Evolutionary conservation across 2,888 invertebrate genomes (phyloP).

Genomic region (Alcis repandata): DNA sequence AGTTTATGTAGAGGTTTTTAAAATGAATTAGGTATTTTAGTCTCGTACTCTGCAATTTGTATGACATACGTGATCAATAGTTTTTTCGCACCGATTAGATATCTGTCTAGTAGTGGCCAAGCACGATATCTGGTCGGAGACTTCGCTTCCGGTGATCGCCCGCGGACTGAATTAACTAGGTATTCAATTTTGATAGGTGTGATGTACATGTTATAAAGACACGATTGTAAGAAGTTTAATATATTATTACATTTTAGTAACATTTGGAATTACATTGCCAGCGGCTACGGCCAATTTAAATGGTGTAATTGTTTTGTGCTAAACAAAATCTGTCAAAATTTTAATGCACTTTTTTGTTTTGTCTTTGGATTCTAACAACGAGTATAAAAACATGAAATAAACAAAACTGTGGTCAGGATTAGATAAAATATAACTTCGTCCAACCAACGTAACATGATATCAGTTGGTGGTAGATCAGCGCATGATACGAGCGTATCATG

Average conservation of each 20-base stretch:
- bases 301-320: too few species aligned
- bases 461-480: slow-evolving; percentile 4
- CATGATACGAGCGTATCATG: slow-evolving; percentile 6
- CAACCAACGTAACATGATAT: slow-evolving; percentile 11
- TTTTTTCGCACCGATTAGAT: slow-evolving; percentile 13
- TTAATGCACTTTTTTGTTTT: too few species aligned
- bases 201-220: neutral
- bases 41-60: slow-evolving; percentile 15
- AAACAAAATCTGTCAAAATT: too few species aligned
- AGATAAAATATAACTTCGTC: neutral
- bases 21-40: slow-evolving; percentile 9
- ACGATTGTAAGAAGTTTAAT: neutral
- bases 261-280: neutral
- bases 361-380: too few species aligned
- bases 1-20: neutral
- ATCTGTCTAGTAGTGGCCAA: neutral
- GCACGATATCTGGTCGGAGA: slow-evolving; percentile 10
- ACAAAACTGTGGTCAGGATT: too few species aligned
- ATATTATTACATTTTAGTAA: neutral
- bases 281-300: too few species aligned
- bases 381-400: too few species aligned
- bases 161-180: slow-evolving; percentile 25
- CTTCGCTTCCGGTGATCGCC: slow-evolving; percentile 24
- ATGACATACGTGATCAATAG: slow-evolving; percentile 21
- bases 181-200: neutral